phyloP scores from a whole-genome alignment of 2,888 invertebrate species.

The Aphrophora alni region DNA sequence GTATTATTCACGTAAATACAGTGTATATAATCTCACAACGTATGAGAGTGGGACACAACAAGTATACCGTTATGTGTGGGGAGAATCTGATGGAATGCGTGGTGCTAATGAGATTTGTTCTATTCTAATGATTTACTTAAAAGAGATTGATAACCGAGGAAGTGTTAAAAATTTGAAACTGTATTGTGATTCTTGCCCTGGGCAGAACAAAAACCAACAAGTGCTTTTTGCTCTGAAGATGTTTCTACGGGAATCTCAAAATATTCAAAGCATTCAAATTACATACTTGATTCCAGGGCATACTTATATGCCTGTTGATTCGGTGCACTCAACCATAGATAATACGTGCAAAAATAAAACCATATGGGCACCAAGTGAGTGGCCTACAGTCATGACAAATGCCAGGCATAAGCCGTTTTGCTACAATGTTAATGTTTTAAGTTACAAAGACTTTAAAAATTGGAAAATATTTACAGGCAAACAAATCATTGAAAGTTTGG shows the following conservation, averaged over 20 bases:
- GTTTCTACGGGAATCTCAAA: no score
- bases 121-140: conserved; percentile 48
- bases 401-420: conserved; percentile 31
- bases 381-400: conserved; percentile 42
- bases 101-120: conserved; percentile 52
- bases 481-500: no score
- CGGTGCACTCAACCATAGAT: conserved; percentile 44
- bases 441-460: conserved; percentile 25
- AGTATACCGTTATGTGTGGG: conserved; percentile 48
- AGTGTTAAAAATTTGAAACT: conserved; percentile 39
- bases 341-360: conserved; percentile 33
- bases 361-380: conserved; percentile 45
- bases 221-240: conserved; percentile 43
- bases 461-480: no score
- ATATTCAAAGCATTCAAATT: conserved; percentile 49
- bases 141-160: conserved; percentile 47
- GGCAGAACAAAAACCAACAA: conserved; percentile 47
- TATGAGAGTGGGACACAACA: conserved; percentile 48
- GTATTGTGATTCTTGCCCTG: conserved; percentile 47
- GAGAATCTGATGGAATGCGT: conserved; percentile 51
- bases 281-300: no score
- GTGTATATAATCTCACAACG: conserved; percentile 48
- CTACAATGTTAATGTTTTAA: conserved; percentile 29
- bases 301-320: conserved; percentile 53
- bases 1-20: conserved; percentile 49